These are phyloP conservation scores for Meganola albula DNA, from an alignment of 2,888 invertebrate genomes.

Conservation along the genomic window DNA sequence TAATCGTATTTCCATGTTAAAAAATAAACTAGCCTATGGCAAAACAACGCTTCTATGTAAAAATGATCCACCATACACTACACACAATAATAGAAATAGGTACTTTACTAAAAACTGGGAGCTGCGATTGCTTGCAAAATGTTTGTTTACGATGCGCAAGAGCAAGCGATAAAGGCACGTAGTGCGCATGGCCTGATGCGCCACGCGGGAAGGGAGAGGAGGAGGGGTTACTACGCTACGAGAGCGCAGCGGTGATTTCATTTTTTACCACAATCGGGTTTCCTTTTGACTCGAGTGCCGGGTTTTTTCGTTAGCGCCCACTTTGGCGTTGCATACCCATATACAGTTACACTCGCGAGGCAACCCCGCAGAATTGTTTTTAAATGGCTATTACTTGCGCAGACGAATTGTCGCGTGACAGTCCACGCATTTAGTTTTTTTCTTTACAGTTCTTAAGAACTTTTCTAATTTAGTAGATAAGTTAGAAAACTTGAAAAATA, in stretches of 20 bases:
- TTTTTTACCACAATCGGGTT: constrained; percentile 61
- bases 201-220: constrained; percentile 32
- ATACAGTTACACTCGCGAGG: constrained; percentile 71
- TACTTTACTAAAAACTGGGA: too few species aligned
- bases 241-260: constrained; percentile 35
- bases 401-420: constrained; percentile 29
- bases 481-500: too few species aligned
- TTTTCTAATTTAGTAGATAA: too few species aligned
- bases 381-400: constrained; percentile 55
- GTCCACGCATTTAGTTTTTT: constrained; percentile 28
- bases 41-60: too few species aligned
- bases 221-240: constrained; percentile 56
- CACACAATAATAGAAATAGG: too few species aligned
- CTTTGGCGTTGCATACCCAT: constrained; percentile 69
- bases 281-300: constrained; percentile 58
- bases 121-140: too few species aligned
- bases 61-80: too few species aligned
- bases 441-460: too few species aligned
- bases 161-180: constrained; percentile 50
- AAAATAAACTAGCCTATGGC: constrained; percentile 38
- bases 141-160: constrained; percentile 26
- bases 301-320: constrained; percentile 66
- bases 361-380: constrained; percentile 73
- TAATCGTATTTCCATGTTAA: too few species aligned
- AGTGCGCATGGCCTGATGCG: constrained; percentile 58